Evolutionary conservation across 2,888 invertebrate species (phyloP).

Genomic region (Nycteola revayana): DNA sequence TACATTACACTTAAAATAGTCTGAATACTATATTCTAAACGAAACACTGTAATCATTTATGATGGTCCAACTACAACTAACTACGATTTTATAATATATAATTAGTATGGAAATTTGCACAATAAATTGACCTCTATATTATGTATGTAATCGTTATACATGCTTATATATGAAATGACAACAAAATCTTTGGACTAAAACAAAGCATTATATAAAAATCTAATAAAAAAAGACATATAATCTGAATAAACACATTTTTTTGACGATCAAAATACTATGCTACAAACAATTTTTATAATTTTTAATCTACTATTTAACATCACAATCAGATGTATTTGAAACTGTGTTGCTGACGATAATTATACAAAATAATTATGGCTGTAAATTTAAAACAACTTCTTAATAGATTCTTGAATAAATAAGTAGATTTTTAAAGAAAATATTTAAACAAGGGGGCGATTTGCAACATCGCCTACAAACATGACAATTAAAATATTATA

Average conservation of each 20-base stretch:
- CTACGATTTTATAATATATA: slow-evolving; percentile 26
- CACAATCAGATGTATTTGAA: slow-evolving; percentile 23
- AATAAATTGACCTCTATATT: slow-evolving; percentile 31
- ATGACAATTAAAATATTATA: too few relatives aligned
- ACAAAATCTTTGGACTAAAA: slow-evolving; percentile 53
- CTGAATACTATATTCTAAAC: slow-evolving; percentile 43
- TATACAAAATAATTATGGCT: slow-evolving; percentile 21
- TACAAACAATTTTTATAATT: slow-evolving; percentile 13
- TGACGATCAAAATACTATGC: slow-evolving; percentile 17
- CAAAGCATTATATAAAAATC: slow-evolving; percentile 37
- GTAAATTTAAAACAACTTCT: slow-evolving; percentile 1
- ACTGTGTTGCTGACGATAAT: slow-evolving; percentile 5
- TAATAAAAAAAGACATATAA: slow-evolving; percentile 19
- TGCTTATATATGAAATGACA: slow-evolving; percentile 37
- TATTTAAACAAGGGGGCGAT: too few relatives aligned
- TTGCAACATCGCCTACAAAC: too few relatives aligned
- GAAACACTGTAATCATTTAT: slow-evolving; percentile 42
- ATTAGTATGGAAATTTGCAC: slow-evolving; percentile 28
- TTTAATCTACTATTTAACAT: slow-evolving; percentile 24
- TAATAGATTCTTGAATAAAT: too few relatives aligned
- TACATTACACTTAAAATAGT: slow-evolving; percentile 49
- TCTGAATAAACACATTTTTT: slow-evolving; percentile 14
- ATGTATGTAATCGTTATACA: slow-evolving; percentile 33
- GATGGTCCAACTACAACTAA: slow-evolving; percentile 31
- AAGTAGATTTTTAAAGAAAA: too few relatives aligned